These are phyloP conservation scores for Psittacula cyanocephala DNA, from an alignment of 2,113 vertebrate species.

Conservation along the genomic window DNA sequence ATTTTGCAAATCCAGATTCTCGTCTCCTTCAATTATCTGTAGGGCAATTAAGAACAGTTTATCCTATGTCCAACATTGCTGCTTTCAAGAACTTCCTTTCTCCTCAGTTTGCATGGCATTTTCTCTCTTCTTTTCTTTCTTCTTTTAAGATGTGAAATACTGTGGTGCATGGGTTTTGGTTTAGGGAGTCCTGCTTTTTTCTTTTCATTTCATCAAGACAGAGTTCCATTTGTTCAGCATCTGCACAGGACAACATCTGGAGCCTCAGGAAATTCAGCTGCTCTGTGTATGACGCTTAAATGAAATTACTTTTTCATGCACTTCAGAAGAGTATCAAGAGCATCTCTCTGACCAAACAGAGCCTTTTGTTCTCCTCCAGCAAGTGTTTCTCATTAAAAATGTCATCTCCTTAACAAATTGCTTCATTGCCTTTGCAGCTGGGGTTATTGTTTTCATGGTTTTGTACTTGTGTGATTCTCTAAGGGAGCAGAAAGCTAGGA, in stretches of 20 bases:
- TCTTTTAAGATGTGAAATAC: constrained; percentile 39
- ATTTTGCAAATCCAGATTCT: constrained; percentile 33
- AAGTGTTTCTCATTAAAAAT: constrained; percentile 92
- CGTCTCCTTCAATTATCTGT: neutral
- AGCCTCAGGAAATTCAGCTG: constrained; percentile 82
- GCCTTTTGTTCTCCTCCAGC: constrained; percentile 82
- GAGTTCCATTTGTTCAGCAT: constrained; percentile 83
- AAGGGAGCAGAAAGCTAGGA: constrained; percentile 50
- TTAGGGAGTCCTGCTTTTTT: constrained; percentile 26
- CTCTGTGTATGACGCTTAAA: constrained; percentile 77
- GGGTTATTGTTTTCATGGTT: constrained; percentile 71
- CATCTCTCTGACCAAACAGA: constrained; percentile 75
- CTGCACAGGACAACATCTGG: constrained; percentile 88
- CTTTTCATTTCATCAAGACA: constrained; percentile 63
- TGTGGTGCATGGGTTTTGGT: constrained; percentile 14
- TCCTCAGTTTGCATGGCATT: constrained; percentile 11
- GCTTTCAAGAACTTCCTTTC: constrained; percentile 8
- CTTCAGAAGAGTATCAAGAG: constrained; percentile 86
- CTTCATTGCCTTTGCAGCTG: constrained; percentile 82
- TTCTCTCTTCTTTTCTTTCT: neutral
- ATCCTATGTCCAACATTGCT: neutral
- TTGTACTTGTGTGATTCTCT: constrained; percentile 68
- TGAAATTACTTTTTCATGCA: constrained; percentile 86
- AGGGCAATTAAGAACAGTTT: constrained; percentile 5
- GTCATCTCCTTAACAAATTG: constrained; percentile 90